phyloP scores from a whole-genome alignment of 2,113 vertebrate species.

The Ctenodactylus gundi region DNA sequence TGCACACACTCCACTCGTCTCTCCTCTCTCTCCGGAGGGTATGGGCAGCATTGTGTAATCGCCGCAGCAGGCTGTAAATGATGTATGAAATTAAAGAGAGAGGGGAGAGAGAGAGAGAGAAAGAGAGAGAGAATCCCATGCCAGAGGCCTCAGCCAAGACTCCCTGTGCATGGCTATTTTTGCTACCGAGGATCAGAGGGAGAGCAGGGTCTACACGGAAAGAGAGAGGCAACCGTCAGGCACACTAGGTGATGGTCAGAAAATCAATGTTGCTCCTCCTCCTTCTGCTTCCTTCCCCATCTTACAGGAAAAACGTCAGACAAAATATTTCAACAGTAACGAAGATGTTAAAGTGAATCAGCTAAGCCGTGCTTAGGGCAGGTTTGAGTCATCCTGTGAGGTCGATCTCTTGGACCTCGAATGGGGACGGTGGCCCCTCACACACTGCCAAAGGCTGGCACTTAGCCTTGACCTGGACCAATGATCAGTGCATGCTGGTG shows the following conservation, averaged over 20 bases:
- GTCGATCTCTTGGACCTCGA: neutral
- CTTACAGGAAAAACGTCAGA: slow-evolving; percentile 15
- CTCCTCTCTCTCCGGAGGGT: neutral
- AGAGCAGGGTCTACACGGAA: neutral
- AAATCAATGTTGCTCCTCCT: neutral
- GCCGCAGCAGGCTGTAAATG: neutral
- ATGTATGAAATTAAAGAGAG: neutral
- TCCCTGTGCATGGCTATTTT: neutral
- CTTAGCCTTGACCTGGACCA: neutral
- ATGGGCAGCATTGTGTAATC: neutral
- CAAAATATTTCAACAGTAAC: slow-evolving; percentile 30
- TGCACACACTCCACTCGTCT: accelerated
- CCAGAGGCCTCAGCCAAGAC: neutral
- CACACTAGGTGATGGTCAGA: neutral
- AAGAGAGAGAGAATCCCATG: neutral
- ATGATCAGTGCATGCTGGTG: neutral
- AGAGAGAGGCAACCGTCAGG: neutral
- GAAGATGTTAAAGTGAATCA: slow-evolving; percentile 1
- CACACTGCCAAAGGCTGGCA: accelerated
- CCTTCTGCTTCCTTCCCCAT: neutral
- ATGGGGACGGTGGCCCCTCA: too few species aligned
- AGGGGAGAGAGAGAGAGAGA: too few species aligned
- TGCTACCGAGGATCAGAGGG: neutral
- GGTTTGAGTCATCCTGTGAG: neutral
- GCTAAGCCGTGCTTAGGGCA: neutral